These are phyloP conservation scores for Calypte anna DNA, from an alignment of 2,113 vertebrate genomes.

Conservation along the genomic window DNA sequence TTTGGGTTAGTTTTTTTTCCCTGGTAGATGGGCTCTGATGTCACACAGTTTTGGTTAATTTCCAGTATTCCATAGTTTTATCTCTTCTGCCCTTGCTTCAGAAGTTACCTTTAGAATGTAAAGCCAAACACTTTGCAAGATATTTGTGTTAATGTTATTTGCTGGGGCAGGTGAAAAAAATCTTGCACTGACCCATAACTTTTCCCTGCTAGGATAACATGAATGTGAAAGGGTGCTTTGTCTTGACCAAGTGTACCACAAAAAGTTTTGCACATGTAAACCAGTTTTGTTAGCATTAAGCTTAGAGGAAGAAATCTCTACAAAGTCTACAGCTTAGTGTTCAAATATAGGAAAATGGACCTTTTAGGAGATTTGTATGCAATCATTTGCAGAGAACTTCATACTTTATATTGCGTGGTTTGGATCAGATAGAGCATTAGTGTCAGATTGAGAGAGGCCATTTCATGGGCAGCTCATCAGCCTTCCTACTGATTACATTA, in stretches of 20 bases:
- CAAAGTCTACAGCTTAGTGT: conserved; percentile 10
- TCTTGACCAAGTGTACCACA: background rate
- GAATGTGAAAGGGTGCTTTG: background rate
- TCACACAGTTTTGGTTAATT: background rate
- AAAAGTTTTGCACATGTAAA: conserved; percentile 12
- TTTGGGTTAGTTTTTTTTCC: background rate
- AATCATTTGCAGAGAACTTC: conserved; percentile 32
- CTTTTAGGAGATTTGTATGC: conserved; percentile 60
- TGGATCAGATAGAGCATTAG: conserved; percentile 54
- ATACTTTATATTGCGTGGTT: conserved; percentile 31
- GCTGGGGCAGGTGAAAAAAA: background rate
- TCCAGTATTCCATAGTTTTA: background rate
- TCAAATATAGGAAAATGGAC: conserved; percentile 48
- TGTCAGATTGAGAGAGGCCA: conserved; percentile 41
- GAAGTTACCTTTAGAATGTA: background rate
- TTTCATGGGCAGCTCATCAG: conserved; percentile 10
- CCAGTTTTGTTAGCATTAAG: conserved; percentile 7
- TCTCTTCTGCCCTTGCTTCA: background rate
- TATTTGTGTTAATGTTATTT: background rate
- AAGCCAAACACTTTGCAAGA: background rate
- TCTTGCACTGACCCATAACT: background rate
- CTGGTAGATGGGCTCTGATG: background rate
- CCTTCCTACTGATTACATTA: conserved; percentile 42
- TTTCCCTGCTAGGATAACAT: background rate
- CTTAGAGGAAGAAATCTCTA: conserved; percentile 27